These are phyloP conservation scores for Dendrophyllia cribrosa DNA, from an alignment of 64 coral and sea anemone genomes.

Conservation along the genomic window DNA sequence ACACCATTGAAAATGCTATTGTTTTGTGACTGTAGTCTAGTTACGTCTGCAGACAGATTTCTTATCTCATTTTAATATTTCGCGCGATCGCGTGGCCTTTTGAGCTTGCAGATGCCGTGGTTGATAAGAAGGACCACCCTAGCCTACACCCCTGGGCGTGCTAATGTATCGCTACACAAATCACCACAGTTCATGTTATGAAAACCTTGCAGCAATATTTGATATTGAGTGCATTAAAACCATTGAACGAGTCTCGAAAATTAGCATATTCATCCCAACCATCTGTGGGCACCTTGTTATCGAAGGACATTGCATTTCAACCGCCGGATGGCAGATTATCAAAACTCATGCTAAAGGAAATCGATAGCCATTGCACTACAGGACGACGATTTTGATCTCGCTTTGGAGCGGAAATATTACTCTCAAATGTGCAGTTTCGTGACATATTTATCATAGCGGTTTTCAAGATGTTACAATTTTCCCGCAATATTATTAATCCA, in stretches of 20 bases:
- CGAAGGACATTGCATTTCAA: not conserved
- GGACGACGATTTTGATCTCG: not conserved
- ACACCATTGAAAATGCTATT: slow-evolving; percentile 16
- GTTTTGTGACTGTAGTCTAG: not conserved
- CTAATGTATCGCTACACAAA: not conserved
- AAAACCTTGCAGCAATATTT: not conserved
- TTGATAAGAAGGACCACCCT: slow-evolving; percentile 41
- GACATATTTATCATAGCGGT: slow-evolving; percentile 58
- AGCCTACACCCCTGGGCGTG: not conserved
- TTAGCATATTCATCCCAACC: not conserved
- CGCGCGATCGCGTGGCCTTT: not conserved
- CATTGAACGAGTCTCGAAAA: not conserved
- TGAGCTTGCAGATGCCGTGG: slow-evolving; percentile 33
- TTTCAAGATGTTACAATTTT: slow-evolving; percentile 38
- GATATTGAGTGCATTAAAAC: slow-evolving; percentile 7
- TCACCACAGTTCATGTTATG: not conserved
- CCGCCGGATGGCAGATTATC: not conserved
- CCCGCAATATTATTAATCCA: slow-evolving; percentile 37
- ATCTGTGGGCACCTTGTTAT: not conserved
- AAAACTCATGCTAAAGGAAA: not conserved
- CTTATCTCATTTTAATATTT: slow-evolving; percentile 17
- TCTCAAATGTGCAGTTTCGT: slow-evolving; percentile 9
- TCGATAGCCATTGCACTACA: not conserved
- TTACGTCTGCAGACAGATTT: slow-evolving; percentile 8
- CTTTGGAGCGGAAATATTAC: not conserved